Conservation (phyloP, 1,140 invertebrate genomes). For the Leptinotarsa defecta region DNA sequence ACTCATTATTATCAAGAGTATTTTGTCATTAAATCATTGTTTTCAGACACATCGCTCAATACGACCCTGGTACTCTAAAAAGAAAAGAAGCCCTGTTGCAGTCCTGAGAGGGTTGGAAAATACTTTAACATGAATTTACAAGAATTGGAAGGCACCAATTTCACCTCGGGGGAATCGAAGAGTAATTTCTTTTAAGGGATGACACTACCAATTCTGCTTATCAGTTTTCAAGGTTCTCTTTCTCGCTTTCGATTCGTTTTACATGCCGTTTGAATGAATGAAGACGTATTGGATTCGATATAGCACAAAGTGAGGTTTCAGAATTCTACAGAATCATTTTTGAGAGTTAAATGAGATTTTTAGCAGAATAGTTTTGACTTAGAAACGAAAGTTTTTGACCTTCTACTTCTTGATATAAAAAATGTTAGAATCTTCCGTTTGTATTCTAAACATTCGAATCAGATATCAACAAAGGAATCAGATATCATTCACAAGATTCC, state of each 20-base stretch:
- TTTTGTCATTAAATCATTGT: too few species aligned
- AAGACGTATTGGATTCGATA: conserved; percentile 12
- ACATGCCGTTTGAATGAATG: conserved; percentile 12
- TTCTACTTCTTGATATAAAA: too few species aligned
- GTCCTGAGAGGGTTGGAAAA: conserved; percentile 25
- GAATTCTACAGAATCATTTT: too few species aligned
- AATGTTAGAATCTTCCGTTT: too few species aligned
- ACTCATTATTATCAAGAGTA: too few species aligned
- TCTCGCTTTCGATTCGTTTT: conserved; percentile 24
- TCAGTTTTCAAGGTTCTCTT: conserved; percentile 26
- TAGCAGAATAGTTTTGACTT: too few species aligned
- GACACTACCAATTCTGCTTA: conserved; percentile 33
- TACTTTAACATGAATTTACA: conserved; percentile 29
- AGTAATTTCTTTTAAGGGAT: conserved; percentile 30
- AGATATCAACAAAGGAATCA: too few species aligned
- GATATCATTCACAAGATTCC: too few species aligned
- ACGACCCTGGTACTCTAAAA: conserved; percentile 6
- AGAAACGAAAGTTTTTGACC: too few species aligned
- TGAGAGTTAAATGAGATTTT: too few species aligned
- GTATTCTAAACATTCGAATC: too few species aligned
- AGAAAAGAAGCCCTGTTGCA: conserved; percentile 26
- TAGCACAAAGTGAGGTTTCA: too few species aligned
- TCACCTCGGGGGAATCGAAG: conserved; percentile 31
- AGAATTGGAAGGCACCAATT: conserved; percentile 33
- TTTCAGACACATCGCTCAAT: not conserved